A percentile compares a stretch with the other conserved stretches of the same genome.
Conservation (phyloP, 2,888 invertebrate genomes). For the Euplexia lucipara region DNA sequence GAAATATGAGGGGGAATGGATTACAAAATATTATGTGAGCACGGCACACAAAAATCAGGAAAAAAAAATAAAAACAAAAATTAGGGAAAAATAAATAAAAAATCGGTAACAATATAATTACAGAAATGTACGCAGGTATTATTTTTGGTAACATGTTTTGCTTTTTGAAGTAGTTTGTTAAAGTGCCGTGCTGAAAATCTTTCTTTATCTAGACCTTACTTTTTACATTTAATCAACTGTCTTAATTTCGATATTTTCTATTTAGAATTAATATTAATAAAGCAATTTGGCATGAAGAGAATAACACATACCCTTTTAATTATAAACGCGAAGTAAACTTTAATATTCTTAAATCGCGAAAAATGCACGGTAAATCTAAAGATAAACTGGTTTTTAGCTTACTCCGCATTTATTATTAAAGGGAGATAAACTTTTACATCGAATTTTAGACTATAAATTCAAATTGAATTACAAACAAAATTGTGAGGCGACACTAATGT, state of each 20-base stretch:
- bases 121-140: neutral
- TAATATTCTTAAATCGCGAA: too few relatives aligned
- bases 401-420: too few relatives aligned
- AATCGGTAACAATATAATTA: neutral
- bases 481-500: constrained; percentile 29
- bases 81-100: neutral
- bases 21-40: constrained; percentile 14
- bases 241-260: constrained; percentile 11
- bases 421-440: constrained; percentile 17
- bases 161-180: neutral
- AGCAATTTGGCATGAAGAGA: constrained; percentile 55
- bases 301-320: constrained; percentile 18
- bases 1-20: constrained; percentile 38
- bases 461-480: constrained; percentile 39
- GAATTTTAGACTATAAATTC: constrained; percentile 19
- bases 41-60: constrained; percentile 23
- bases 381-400: too few relatives aligned
- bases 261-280: constrained; percentile 34
- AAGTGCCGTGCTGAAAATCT: constrained; percentile 13
- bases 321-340: too few relatives aligned
- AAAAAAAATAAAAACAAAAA: constrained; percentile 3
- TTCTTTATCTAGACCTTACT: neutral
- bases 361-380: too few relatives aligned
- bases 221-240: neutral
- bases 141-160: constrained; percentile 17